Base-by-base conservation (phyloP, 2,113 vertebrate genomes). In the Atractosteus spatula region DNA sequence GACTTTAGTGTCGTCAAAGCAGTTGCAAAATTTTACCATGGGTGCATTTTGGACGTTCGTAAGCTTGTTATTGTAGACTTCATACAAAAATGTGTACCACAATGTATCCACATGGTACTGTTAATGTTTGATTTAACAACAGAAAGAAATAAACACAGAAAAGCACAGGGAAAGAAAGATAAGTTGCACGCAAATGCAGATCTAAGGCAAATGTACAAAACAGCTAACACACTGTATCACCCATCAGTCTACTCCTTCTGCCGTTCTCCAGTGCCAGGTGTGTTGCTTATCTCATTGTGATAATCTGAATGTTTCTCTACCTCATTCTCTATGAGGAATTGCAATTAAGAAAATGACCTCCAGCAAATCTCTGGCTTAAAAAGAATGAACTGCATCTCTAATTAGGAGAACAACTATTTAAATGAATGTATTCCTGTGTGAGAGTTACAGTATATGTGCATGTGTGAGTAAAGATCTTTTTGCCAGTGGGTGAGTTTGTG, bases 361-460 rank as follows among this genome's bases (percentile, higher is more conserved):
- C 45, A 68, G 16, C 12, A 54, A 11, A 6, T 42, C 41, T 13
- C 5, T n/a, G 29, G 17, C 41, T 55, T 69, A 59, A 59, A 59
- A 59, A 16, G 55, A 55, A 44, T 66, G 42, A n/a, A 11, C 13
- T 47, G 43, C 14, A 55, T 55, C 41, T 17, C 55, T 69, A 41
- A 69, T 69, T 59, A 43, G 68, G 17, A 10, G 55, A 43, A 59
- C 29, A 59, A 43, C 29, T 41, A 59, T 55, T 41, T 16, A 57
- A 57, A 43, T 41, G 3, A 69, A 42, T 29, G 41, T 44, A 45
- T 43, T 12, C 3, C 62, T 64, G 17, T 42, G 62, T 2, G 66
- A 55, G 10, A 13, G 43, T 77, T 45, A 29, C 29, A 29, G 29
- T 29, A 29, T 80, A 72, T 71, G 56, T 71, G 68, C 68, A 65